Conservation (phyloP, 1,140 invertebrate genomes). For the Drosophila elegans region DNA sequence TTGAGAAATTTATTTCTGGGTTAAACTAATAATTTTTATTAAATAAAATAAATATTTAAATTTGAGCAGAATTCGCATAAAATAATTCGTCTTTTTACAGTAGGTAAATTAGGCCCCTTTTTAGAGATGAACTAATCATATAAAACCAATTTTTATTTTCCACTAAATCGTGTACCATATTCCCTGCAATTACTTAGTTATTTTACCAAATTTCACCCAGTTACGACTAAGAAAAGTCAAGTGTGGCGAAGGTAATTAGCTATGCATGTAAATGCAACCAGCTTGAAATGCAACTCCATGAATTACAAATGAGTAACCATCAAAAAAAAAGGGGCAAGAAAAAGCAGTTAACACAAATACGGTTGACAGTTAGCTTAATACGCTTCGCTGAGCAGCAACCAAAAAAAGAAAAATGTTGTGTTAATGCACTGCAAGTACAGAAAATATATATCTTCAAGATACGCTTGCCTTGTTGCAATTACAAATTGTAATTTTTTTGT, state of each 20-base stretch:
- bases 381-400: slow-evolving; percentile 47
- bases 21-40: no score
- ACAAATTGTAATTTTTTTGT: slow-evolving; percentile 44
- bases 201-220: slow-evolving; percentile 2
- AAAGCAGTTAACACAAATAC: slow-evolving; percentile 57
- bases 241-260: slow-evolving; percentile 44
- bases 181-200: no score
- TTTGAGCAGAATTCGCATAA: no score
- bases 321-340: slow-evolving; percentile 4
- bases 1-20: no score
- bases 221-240: neutral
- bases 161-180: neutral
- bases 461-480: slow-evolving; percentile 71
- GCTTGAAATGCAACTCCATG: slow-evolving; percentile 43
- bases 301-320: slow-evolving; percentile 60
- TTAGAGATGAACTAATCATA: no score
- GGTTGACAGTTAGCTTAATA: slow-evolving; percentile 54
- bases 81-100: no score
- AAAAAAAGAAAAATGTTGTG: slow-evolving; percentile 28
- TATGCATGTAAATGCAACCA: slow-evolving; percentile 58
- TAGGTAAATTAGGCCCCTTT: no score
- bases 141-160: no score
- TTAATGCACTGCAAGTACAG: slow-evolving; percentile 49
- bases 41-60: no score
- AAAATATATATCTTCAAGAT: slow-evolving; percentile 55